Evolutionary conservation across 2,113 vertebrate genomes (phyloP).

Genomic region (Oreocharis arfaki): DNA sequence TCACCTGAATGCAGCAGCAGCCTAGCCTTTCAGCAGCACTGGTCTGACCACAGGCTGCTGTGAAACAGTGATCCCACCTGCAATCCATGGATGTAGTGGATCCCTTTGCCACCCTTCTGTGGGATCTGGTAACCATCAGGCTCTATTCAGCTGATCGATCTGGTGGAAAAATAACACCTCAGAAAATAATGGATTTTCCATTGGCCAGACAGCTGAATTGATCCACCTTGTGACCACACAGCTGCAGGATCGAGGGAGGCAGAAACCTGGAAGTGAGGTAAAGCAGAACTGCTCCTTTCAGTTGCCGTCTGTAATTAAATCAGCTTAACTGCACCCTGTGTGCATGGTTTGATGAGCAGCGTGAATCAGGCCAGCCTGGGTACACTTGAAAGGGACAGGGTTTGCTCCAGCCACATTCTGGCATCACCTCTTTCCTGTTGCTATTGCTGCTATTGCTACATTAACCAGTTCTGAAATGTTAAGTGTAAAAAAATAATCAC

Average conservation of each 20-base stretch:
- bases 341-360: not conserved
- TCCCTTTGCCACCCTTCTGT: rapidly evolving
- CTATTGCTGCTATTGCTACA: not conserved
- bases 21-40: not conserved
- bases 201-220: not conserved
- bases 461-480: not conserved
- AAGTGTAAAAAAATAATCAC: not conserved
- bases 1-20: not conserved
- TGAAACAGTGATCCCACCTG: not conserved
- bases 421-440: not conserved
- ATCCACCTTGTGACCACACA: slow-evolving; percentile 8
- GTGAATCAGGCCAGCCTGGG: not conserved
- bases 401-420: not conserved
- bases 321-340: not conserved
- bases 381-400: not conserved
- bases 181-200: slow-evolving; percentile 28
- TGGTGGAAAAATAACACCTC: slow-evolving; percentile 13
- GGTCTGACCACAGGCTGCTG: not conserved
- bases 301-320: not conserved
- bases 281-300: not conserved
- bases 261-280: not conserved
- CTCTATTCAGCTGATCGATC: not conserved
- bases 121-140: not conserved
- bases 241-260: not conserved
- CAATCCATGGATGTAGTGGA: not conserved